Conservation (phyloP, 2,797 vertebrate species). For the Petrocephalus schoutedeni region DNA sequence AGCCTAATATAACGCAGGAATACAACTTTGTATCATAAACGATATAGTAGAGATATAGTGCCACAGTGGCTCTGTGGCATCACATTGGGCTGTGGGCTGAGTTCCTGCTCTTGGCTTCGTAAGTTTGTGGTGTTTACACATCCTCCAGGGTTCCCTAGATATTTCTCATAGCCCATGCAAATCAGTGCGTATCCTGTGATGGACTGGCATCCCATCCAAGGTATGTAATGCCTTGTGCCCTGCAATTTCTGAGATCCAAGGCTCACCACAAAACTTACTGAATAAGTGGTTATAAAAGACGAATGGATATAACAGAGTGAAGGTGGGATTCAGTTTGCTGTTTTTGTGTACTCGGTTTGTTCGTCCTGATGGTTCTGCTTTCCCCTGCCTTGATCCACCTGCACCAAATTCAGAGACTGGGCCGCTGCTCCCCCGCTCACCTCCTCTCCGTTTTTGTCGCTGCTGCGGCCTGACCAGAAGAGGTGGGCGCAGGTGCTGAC, state of each 20-base stretch:
- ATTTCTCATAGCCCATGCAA: not conserved
- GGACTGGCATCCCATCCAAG: not conserved
- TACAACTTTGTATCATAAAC: not conserved
- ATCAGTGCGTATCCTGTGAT: not conserved
- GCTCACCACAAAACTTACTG: not conserved
- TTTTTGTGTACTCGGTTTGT: no score
- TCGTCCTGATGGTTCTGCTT: no score
- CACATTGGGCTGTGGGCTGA: not conserved
- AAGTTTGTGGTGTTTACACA: not conserved
- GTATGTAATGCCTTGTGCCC: not conserved
- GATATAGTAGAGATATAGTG: not conserved
- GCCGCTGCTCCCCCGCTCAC: slow-evolving; percentile 48
- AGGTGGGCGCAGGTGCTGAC: slow-evolving; percentile 95
- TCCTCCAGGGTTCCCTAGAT: not conserved
- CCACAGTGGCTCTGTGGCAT: not conserved
- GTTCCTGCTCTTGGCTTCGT: not conserved
- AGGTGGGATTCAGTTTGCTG: no score
- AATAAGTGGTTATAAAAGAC: not conserved
- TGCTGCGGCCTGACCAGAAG: slow-evolving; percentile 94
- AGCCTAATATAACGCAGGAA: not conserved
- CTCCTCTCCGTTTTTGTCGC: slow-evolving; percentile 91
- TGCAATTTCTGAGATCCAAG: not conserved
- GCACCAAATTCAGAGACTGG: not conserved
- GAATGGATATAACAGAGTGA: not conserved
- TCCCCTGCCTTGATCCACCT: no score